A percentile compares a stretch with the other conserved stretches of the same genome.
These are phyloP conservation scores for Ctenochaetus hawaiiensis DNA, from an alignment of 2,797 vertebrate genomes.

Conservation along the genomic window DNA sequence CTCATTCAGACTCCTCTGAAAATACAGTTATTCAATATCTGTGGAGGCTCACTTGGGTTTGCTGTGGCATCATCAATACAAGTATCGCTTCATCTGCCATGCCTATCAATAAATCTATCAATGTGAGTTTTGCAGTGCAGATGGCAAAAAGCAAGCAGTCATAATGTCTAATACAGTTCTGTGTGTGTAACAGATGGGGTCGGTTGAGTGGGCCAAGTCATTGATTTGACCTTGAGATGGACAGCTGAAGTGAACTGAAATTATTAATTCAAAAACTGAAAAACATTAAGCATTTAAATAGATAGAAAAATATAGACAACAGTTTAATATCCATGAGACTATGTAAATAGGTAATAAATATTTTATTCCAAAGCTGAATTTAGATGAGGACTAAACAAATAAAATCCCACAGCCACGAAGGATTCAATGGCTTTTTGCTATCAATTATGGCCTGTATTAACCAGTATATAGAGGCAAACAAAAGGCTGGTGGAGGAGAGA, in stretches of 20 bases:
- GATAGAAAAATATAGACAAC: not conserved
- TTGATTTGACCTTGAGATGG: constrained; percentile 80
- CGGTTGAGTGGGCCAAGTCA: constrained; percentile 61
- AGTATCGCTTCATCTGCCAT: constrained; percentile 23
- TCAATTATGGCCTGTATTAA: not conserved
- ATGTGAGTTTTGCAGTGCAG: constrained; percentile 49
- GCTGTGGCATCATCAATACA: constrained; percentile 38
- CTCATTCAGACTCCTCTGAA: constrained; percentile 3
- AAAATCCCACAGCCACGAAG: not conserved
- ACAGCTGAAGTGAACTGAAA: constrained; percentile 46
- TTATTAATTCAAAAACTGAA: constrained; percentile 5
- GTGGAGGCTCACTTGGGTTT: constrained; percentile 23
- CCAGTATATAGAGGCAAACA: constrained; percentile 26
- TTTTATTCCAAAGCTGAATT: not conserved
- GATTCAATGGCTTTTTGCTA: not conserved
- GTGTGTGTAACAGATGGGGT: constrained; percentile 75
- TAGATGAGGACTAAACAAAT: not conserved
- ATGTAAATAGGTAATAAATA: not conserved
- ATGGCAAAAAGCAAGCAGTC: constrained; percentile 54
- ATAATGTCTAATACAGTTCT: constrained; percentile 36
- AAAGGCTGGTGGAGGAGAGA: constrained; percentile 34
- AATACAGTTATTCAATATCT: constrained; percentile 43
- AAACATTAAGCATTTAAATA: not conserved
- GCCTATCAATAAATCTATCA: constrained; percentile 73
- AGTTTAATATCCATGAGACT: not conserved